Evolutionary conservation across 1,140 invertebrate species (phyloP).

Genomic region (Rhyzopertha dominica): DNA sequence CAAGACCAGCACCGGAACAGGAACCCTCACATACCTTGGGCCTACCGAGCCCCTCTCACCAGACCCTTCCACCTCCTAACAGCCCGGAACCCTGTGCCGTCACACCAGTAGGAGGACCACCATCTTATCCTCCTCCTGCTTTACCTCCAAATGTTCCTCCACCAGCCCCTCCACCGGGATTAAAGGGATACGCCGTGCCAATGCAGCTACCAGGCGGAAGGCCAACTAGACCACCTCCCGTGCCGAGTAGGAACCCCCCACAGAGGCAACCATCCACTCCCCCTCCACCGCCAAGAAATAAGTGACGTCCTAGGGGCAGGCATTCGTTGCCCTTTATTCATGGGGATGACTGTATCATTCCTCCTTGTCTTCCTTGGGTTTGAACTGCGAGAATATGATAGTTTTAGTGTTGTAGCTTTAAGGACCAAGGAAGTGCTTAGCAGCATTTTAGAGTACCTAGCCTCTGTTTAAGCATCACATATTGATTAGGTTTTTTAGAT

Average conservation of each 20-base stretch:
- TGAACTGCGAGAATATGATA: too few species aligned
- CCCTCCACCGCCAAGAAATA: conserved; percentile 36
- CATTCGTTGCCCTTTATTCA: conserved; percentile 37
- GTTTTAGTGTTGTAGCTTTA: too few species aligned
- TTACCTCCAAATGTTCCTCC: conserved; percentile 39
- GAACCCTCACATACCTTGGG: conserved; percentile 5
- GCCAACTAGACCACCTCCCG: conserved; percentile 30
- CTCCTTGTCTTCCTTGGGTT: conserved; percentile 40
- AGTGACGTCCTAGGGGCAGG: conserved; percentile 36
- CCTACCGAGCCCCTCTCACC: neutral
- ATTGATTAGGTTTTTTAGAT: too few species aligned
- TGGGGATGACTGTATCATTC: conserved; percentile 31
- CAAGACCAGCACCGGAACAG: conserved; percentile 14
- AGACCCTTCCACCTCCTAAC: conserved; percentile 12
- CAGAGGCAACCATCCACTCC: conserved; percentile 27
- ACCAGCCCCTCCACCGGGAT: conserved; percentile 37
- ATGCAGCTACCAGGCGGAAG: conserved; percentile 6
- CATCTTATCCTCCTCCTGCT: conserved; percentile 41
- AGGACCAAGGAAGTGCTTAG: too few species aligned
- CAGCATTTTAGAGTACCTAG: too few species aligned
- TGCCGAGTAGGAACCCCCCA: conserved; percentile 33
- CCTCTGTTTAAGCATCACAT: too few species aligned
- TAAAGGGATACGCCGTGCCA: conserved; percentile 12
- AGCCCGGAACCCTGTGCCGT: conserved; percentile 33
- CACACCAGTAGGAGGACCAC: conserved; percentile 39